Base-by-base conservation (phyloP, 2,797 vertebrate species). In the Sebastes elongatus region DNA sequence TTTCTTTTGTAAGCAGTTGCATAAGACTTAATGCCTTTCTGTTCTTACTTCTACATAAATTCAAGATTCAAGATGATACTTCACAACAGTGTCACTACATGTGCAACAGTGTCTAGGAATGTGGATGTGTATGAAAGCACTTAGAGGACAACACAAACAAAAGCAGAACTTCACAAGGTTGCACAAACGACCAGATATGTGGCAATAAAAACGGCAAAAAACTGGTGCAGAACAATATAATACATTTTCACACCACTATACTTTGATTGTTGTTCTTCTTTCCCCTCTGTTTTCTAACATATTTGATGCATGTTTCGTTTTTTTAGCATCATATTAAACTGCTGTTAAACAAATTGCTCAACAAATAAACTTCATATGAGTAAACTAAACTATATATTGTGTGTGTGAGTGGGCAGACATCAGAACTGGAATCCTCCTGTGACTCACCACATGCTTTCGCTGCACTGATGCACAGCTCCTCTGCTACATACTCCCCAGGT, bases 381-480 rank as follows among this genome's bases (percentile, higher is more conserved):
- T 74, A 57, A 56, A 30, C 32, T 16, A 35, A 59, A 55, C 10
- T 16, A 27, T 27, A n/a, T 49, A 52, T 52, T 49, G 46, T 74
- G 32, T 69, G 2, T 38, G 46, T 38, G 46, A n/a, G 14, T 52
- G 60, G 35, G 30, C 7, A 62, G 55, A 72, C 32, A 33, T 68
- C 8, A 69, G 46, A 71, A 69, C 13, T 65, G 70, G 86, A 77
- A 79, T 69, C 16, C 9, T 55, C 20, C 14, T 55, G 32, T 55
- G 35, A 90, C 96, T 96, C 90, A 99, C 98, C 97, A 74, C 97
- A 98, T 22, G 96, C 94, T 95, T 97, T 97, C 66, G 97, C 97
- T 63, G 97, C 97, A 71, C 87, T 89, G 83, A 97, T 73, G 62
- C 97, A 98, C 67, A 99, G 95, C 76, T 99, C 98, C 93, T 99